Conservation (phyloP, 2,113 vertebrate species). For the Riparia riparia region DNA sequence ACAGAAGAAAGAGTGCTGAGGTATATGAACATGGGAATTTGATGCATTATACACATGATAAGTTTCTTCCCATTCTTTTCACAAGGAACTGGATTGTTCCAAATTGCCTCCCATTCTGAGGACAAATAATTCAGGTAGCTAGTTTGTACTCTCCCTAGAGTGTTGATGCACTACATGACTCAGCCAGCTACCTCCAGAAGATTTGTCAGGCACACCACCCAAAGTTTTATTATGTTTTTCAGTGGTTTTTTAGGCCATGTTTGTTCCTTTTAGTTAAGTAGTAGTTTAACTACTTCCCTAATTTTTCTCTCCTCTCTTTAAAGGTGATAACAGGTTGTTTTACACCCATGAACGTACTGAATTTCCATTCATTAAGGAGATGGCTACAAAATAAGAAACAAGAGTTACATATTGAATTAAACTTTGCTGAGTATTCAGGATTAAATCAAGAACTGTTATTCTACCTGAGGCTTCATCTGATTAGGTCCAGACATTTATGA, state of each 20-base stretch:
- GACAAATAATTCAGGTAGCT: background rate
- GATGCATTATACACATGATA: background rate
- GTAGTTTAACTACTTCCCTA: background rate
- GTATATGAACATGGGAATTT: background rate
- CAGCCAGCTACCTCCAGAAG: background rate
- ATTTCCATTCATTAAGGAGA: background rate
- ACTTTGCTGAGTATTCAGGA: background rate
- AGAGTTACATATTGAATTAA: background rate
- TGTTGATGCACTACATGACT: background rate
- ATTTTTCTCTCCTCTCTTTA: background rate
- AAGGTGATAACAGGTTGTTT: background rate
- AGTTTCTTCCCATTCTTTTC: background rate
- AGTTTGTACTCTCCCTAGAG: background rate
- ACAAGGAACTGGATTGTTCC: background rate
- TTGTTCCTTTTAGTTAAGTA: background rate
- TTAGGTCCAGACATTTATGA: background rate
- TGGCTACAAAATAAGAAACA: background rate
- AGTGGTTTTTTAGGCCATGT: background rate
- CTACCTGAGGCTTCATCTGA: background rate
- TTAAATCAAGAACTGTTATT: background rate
- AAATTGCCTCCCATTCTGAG: background rate
- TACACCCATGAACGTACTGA: background rate
- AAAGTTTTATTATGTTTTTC: background rate
- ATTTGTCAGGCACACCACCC: background rate
- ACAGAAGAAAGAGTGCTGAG: background rate